A percentile compares a stretch with the other conserved stretches of the same genome.
phyloP scores from a whole-genome alignment of 92 coral and sea anemone genomes.

The Phymanthus crucifer region DNA sequence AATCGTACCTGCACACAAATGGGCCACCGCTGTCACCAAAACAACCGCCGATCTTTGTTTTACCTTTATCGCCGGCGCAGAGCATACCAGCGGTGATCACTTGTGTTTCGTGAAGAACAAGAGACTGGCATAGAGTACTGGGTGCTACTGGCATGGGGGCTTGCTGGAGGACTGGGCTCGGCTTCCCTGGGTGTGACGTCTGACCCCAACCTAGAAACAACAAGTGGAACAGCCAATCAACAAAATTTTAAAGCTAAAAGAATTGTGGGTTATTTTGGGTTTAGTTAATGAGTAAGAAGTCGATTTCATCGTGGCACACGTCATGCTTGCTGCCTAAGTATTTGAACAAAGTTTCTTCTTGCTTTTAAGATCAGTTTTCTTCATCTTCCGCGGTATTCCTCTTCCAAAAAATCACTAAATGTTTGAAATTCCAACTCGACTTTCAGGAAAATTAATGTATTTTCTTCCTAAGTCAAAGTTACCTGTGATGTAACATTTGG shows the following conservation, averaged over 20 bases:
- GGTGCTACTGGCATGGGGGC: constrained; percentile 48
- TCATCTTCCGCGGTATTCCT: too few species aligned
- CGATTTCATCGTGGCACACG: too few species aligned
- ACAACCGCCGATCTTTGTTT: constrained; percentile 64
- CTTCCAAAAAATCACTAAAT: too few species aligned
- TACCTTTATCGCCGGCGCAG: constrained; percentile 65
- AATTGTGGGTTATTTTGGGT: too few species aligned
- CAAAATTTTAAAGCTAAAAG: too few species aligned
- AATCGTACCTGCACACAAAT: constrained; percentile 46
- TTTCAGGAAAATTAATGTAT: not conserved
- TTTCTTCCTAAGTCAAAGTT: not conserved
- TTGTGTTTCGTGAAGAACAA: not conserved
- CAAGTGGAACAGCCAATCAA: not conserved
- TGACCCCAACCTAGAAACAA: constrained; percentile 45
- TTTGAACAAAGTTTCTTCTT: too few species aligned
- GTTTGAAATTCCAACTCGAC: too few species aligned
- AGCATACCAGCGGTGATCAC: constrained; percentile 58
- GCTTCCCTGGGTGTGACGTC: constrained; percentile 18
- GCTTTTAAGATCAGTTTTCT: too few species aligned
- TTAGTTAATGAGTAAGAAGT: too few species aligned
- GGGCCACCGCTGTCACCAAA: constrained; percentile 86
- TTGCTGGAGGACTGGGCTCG: constrained; percentile 41
- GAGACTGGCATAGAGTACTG: constrained; percentile 21
- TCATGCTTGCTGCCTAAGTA: too few species aligned
- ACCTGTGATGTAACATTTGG: constrained; percentile 7